phyloP scores from a whole-genome alignment of 2,797 vertebrate genomes.

The Semotilus atromaculatus region DNA sequence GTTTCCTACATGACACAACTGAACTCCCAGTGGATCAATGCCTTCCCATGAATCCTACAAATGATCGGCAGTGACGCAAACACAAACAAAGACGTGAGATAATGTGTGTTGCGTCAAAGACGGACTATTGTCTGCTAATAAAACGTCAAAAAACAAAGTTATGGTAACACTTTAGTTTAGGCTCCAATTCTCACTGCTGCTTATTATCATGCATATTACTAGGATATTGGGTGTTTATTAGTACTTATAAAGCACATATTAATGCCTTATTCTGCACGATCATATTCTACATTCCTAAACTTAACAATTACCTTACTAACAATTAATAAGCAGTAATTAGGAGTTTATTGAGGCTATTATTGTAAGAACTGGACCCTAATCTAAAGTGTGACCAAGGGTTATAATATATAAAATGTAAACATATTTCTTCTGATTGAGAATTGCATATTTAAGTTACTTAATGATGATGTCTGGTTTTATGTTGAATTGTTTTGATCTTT shows the following conservation, averaged over 20 bases:
- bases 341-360: background rate
- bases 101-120: background rate
- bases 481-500: conserved; percentile 6
- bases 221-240: background rate
- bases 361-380: background rate
- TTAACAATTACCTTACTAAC: background rate
- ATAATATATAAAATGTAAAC: background rate
- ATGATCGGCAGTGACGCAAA: background rate
- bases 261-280: background rate
- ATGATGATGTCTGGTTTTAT: conserved; percentile 27
- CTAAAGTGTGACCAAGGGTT: background rate
- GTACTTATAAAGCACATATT: background rate
- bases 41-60: background rate
- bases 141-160: too few species aligned
- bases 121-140: too few species aligned
- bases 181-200: background rate
- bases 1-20: background rate
- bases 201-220: background rate
- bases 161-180: too few species aligned
- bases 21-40: background rate
- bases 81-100: background rate
- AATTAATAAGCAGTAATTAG: background rate
- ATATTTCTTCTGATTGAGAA: background rate
- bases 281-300: background rate
- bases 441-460: background rate